Evolutionary conservation across 2,113 vertebrate species (phyloP), one percentile per base, ranked within the genome.

Genomic region (Cavia porcellus): DNA sequence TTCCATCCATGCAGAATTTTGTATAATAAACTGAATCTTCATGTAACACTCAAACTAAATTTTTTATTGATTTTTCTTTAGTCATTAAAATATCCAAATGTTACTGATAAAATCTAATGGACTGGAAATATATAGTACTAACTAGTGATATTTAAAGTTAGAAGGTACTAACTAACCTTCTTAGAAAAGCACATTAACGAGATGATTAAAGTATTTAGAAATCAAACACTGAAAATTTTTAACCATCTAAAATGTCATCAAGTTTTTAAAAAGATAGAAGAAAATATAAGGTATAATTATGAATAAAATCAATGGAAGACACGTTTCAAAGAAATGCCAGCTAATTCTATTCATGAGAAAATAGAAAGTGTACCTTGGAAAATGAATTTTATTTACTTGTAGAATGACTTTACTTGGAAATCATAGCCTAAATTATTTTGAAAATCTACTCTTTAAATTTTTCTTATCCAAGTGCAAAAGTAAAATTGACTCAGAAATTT

Each of bases 111-210:
- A 90, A 74, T 4, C 1, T 75, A 77, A n/a, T 64, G 38, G 1
- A 42, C 7, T 74, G 9, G 47, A 91, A 64, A 3, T 66, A 2
- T 66, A 2, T 72, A 47, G 64, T 70, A 1, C 81, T 25, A 75
- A 45, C 45, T 28, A 66, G 38, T 1, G 96, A 25, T 55, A 12
- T 66, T 95, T 97, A 98, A 98, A 97, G 93, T 87, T 86, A 55
- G 90, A 86, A 89, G 92, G 19, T 1, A 80, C 0, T 1, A 38
- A 72, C 35, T 38, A 47, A 38, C 3, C 93, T 95, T 91, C 92
- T 96, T 95, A 97, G 59, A 90, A 17, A 38, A 81, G 35, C 80
- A 84, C 52, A 61, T 86, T 52, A 24, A 96, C 68, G n/a, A 93
- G 5, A 64, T 87, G 72, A 70, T 42, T 96, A 90, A 96, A 97